phyloP scores from a whole-genome alignment of 2,113 vertebrate genomes.

The Dasypus novemcinctus region DNA sequence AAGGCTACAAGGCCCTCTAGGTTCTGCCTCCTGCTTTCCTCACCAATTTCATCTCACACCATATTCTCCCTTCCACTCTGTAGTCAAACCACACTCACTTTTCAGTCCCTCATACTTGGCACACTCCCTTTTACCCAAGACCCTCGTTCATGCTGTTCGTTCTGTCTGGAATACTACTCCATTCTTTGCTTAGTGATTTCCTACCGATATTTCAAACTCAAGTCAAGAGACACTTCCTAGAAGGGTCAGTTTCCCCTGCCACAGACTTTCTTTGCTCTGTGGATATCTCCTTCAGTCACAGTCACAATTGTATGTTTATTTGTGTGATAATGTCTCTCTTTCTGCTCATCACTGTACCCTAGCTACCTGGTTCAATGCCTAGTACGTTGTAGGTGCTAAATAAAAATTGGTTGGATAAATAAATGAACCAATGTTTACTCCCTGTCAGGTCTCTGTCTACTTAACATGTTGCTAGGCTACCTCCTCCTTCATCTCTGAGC shows the following conservation, averaged over 20 bases:
- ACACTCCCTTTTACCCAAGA: background rate
- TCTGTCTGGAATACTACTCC: background rate
- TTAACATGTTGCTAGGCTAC: background rate
- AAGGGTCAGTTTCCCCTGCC: background rate
- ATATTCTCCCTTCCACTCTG: background rate
- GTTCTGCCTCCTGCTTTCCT: background rate
- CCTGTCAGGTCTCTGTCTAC: background rate
- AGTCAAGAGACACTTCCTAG: background rate
- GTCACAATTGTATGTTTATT: background rate
- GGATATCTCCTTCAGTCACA: background rate
- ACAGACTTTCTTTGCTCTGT: background rate
- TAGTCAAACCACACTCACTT: background rate
- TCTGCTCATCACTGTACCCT: background rate
- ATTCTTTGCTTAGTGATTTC: background rate
- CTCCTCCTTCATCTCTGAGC: background rate
- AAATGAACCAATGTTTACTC: background rate
- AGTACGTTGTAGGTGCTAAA: background rate
- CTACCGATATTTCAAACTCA: background rate
- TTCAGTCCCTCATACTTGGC: background rate
- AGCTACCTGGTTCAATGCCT: background rate
- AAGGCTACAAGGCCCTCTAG: background rate
- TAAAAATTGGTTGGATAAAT: background rate
- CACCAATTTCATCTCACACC: background rate
- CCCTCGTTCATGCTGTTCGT: background rate
- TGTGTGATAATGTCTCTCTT: background rate